A percentile compares a stretch with the other conserved stretches of the same genome.
Evolutionary conservation across 2,113 vertebrate genomes (phyloP).

Genomic region (Entosphenus tridentatus): DNA sequence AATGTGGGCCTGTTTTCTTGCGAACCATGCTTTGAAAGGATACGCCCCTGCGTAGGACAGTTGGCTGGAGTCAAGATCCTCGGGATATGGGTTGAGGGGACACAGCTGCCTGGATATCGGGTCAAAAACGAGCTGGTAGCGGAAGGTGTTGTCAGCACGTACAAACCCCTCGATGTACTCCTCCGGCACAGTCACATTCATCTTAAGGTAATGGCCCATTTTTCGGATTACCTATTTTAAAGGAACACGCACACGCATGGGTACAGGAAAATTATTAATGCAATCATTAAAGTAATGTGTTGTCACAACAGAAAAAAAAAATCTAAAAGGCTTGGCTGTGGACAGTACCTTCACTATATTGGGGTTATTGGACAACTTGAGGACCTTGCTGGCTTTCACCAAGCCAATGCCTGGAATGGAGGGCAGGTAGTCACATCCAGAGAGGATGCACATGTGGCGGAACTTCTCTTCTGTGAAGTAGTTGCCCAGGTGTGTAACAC

Average conservation of each 20-base stretch:
- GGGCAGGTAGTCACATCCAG: slow-evolving; percentile 85
- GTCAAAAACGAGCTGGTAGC: slow-evolving; percentile 87
- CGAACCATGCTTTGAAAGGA: slow-evolving; percentile 26
- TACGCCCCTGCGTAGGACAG: slow-evolving; percentile 71
- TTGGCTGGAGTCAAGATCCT: slow-evolving; percentile 32
- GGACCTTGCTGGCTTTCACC: slow-evolving; percentile 72
- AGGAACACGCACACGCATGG: neutral
- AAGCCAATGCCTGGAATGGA: slow-evolving; percentile 77
- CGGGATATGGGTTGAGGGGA: slow-evolving; percentile 57
- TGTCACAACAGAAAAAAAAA: no score
- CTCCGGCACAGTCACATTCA: slow-evolving; percentile 48
- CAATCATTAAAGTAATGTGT: no score
- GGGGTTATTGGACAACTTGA: slow-evolving; percentile 61
- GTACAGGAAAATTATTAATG: no score
- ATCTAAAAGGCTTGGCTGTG: no score
- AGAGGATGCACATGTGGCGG: slow-evolving; percentile 93
- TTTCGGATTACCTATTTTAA: slow-evolving; percentile 58
- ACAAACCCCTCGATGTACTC: slow-evolving; percentile 63
- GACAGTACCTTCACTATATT: slow-evolving; percentile 59
- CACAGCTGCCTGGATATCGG: slow-evolving; percentile 47
- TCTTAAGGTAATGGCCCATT: slow-evolving; percentile 88
- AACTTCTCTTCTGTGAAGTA: slow-evolving; percentile 91
- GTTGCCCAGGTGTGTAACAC: slow-evolving; percentile 56
- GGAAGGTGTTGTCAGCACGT: slow-evolving; percentile 77
- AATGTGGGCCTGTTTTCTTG: neutral